A percentile compares a stretch with the other conserved stretches of the same genome.
Evolutionary conservation across 2,797 vertebrate species (phyloP).

Genomic region (Ctenosaura bakeri): DNA sequence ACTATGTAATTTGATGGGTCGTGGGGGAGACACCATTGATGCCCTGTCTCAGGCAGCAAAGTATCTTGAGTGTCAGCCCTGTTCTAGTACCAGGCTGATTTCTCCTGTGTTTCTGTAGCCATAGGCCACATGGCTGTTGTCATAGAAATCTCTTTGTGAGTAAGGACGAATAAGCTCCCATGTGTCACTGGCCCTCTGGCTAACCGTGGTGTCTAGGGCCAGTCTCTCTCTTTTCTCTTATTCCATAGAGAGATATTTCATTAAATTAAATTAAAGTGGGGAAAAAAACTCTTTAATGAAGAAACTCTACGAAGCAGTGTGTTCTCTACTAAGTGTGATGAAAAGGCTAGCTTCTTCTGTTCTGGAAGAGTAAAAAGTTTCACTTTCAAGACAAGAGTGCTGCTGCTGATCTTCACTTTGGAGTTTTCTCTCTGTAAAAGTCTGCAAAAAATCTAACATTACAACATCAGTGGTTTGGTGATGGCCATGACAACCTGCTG

Average conservation of each 20-base stretch:
- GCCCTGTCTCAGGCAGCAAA: neutral
- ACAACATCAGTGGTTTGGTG: neutral
- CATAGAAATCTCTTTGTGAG: neutral
- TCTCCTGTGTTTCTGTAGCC: neutral
- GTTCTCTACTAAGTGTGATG: neutral
- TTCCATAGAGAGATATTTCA: neutral
- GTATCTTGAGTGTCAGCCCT: neutral
- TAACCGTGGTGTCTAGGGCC: neutral
- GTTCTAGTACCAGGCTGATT: neutral
- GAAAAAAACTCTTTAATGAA: neutral
- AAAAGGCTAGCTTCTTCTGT: neutral
- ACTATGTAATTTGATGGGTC: too few relatives aligned
- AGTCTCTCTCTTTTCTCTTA: neutral
- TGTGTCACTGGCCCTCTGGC: too few relatives aligned
- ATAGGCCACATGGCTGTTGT: neutral
- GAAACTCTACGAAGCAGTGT: neutral
- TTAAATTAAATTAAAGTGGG: neutral
- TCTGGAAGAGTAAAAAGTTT: neutral
- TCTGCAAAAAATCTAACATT: neutral
- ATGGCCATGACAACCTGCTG: neutral
- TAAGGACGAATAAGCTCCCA: neutral
- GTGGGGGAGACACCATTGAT: too few relatives aligned
- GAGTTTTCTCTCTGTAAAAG: neutral
- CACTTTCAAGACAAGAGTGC: too few relatives aligned
- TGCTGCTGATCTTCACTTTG: neutral